Conservation (phyloP, 1,140 invertebrate genomes). For the Drosophila albomicans region DNA sequence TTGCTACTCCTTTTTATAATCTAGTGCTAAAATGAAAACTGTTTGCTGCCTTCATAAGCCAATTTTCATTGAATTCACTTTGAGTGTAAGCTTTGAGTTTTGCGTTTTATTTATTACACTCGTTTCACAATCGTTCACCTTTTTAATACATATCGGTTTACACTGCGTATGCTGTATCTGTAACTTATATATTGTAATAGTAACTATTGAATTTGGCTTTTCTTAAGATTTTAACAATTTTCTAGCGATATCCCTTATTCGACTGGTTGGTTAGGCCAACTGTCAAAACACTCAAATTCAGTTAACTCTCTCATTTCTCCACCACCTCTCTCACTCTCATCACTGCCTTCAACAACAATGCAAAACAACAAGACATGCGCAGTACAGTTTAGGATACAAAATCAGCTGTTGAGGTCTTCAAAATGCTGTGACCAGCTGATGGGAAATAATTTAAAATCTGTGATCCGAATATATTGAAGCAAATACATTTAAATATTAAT, state of each 20-base stretch:
- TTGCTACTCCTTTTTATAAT: neutral
- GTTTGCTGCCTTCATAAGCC: neutral
- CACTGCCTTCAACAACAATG: neutral
- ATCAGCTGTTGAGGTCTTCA: slow-evolving; percentile 29
- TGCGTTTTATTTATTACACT: neutral
- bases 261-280: slow-evolving; percentile 47
- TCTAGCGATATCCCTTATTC: slow-evolving; percentile 26
- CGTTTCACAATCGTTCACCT: slow-evolving; percentile 27
- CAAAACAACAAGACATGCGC: slow-evolving; percentile 50
- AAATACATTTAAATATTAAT: too few relatives aligned
- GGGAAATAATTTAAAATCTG: neutral
- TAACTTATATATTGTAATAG: slow-evolving; percentile 1
- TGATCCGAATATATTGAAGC: neutral
- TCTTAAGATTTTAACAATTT: slow-evolving; percentile 21
- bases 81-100: neutral
- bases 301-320: slow-evolving; percentile 2
- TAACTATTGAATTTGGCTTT: slow-evolving; percentile 31
- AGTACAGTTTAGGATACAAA: neutral
- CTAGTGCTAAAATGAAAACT: neutral
- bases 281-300: slow-evolving; percentile 42
- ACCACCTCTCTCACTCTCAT: neutral
- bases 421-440: slow-evolving; percentile 20
- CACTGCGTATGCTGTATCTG: neutral
- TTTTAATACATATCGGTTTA: slow-evolving; percentile 28
- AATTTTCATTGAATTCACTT: neutral